Evolutionary conservation across 2,888 invertebrate genomes (phyloP), one percentile per base, ranked within the genome.

Genomic region (Drosophila yooni): DNA sequence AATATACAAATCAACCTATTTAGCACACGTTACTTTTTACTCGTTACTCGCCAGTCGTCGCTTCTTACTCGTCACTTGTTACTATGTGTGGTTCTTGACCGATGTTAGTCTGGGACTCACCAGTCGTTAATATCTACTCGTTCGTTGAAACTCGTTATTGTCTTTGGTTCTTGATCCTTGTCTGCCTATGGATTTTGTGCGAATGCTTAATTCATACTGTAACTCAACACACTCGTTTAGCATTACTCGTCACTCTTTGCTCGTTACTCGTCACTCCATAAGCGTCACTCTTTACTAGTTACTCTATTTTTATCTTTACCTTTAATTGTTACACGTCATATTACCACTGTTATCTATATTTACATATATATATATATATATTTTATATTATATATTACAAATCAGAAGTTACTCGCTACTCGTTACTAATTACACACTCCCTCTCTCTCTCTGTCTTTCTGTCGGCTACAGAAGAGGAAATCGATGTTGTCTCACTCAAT

Each of bases 401-500:
- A 31, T 31, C 31, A 10, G 31, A 31, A 31, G 31, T 10, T 31
- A 33, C 21, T 40, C 1, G 36, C 3, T 29, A 29, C 29, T 38
- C 8, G n/a, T 51, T 57, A 34, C 33, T 54, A 25, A 29, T 54
- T 40, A 31, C 51, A n/a, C n/a, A 3, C 25, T 21, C 40, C 11
- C 40, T 40, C 40, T 21, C 1, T 21, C 1, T 46, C 13, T 25
- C 15, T 43, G 27, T 68, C 8, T 34, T 8, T 21, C 29, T 53
- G 4, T 69, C 50, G 57, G 34, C 73, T 88, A 56, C 88, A 93
- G 93, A 93, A 79, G 97, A 97, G 94, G 96, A 97, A 94, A 97
- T 97, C 91, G 97, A 97, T 92, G 97, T 97, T 62, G 97, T 97
- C 61, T 96, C 96, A 0, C 94, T 96, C 78, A 95, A 95, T 74